Conservation (phyloP, 2,888 invertebrate species). For the Leucania comma region DNA sequence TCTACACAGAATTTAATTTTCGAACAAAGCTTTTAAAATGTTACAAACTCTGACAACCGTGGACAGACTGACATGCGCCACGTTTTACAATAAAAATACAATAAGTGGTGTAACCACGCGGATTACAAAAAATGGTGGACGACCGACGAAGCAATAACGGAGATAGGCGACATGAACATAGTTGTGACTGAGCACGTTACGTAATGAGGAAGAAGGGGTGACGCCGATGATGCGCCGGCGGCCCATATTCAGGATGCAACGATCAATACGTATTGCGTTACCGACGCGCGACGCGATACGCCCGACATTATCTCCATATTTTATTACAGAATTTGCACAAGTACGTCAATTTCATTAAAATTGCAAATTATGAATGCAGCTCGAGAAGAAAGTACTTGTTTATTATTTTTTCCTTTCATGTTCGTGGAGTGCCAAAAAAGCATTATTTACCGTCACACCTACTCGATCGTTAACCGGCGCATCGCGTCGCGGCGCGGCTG, state of each 20-base stretch:
- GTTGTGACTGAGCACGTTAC: conserved; percentile 64
- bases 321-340: conserved; percentile 56
- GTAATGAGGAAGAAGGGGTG: conserved; percentile 88
- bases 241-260: conserved; percentile 82
- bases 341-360: conserved; percentile 62
- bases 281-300: conserved; percentile 37
- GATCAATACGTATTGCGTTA: conserved; percentile 75
- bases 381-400: conserved; percentile 55
- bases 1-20: conserved; percentile 46
- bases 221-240: conserved; percentile 77
- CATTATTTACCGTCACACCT: conserved; percentile 72
- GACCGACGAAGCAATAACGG: conserved; percentile 39
- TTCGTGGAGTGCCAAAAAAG: conserved; percentile 73
- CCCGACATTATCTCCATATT: conserved; percentile 55
- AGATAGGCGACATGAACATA: conserved; percentile 43
- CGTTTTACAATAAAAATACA: conserved; percentile 43
- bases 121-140: conserved; percentile 20
- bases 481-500: conserved; percentile 59
- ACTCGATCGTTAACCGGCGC: conserved; percentile 68
- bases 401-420: conserved; percentile 58
- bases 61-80: conserved; percentile 50
- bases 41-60: conserved; percentile 47
- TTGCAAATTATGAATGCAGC: conserved; percentile 61
- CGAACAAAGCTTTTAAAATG: conserved; percentile 63
- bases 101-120: conserved; percentile 19